Evolutionary conservation across 1,140 invertebrate species (phyloP).

Genomic region (Zophobas morio): DNA sequence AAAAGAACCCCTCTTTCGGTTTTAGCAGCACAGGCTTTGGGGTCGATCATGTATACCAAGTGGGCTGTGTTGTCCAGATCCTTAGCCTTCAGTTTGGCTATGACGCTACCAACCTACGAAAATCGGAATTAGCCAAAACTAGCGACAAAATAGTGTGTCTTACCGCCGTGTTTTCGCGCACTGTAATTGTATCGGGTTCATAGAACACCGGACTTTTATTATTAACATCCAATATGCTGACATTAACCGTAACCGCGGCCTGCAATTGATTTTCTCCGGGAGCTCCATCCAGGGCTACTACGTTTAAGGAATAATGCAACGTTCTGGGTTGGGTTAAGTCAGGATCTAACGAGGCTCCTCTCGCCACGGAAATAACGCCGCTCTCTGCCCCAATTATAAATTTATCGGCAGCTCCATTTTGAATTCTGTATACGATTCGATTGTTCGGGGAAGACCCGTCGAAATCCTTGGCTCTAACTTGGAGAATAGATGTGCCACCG

Average conservation of each 20-base stretch:
- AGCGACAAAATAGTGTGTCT: slow-evolving; percentile 53
- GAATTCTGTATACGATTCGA: slow-evolving; percentile 88
- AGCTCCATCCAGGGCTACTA: slow-evolving; percentile 89
- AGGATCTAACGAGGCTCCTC: slow-evolving; percentile 90
- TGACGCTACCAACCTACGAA: slow-evolving; percentile 77
- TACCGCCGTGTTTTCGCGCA: slow-evolving; percentile 85
- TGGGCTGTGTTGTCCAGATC: slow-evolving; percentile 86
- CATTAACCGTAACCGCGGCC: slow-evolving; percentile 82
- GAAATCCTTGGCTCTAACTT: slow-evolving; percentile 86
- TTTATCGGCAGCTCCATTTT: slow-evolving; percentile 90
- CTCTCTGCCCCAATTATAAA: slow-evolving; percentile 89
- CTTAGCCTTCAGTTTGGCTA: slow-evolving; percentile 79
- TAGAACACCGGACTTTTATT: slow-evolving; percentile 87
- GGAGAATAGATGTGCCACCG: slow-evolving; percentile 83
- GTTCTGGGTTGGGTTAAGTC: slow-evolving; percentile 86
- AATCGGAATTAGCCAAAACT: background rate
- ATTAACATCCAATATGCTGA: slow-evolving; percentile 91
- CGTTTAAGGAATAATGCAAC: slow-evolving; percentile 77
- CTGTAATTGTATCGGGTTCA: slow-evolving; percentile 77
- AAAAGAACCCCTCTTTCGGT: slow-evolving; percentile 85
- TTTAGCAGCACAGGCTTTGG: slow-evolving; percentile 79
- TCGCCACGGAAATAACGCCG: slow-evolving; percentile 88
- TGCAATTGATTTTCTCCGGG: slow-evolving; percentile 84
- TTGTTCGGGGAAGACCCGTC: slow-evolving; percentile 92
- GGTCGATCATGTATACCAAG: slow-evolving; percentile 82